Evolutionary conservation across 2,888 invertebrate species (phyloP).

Genomic region (Pseudanteris insignis): DNA sequence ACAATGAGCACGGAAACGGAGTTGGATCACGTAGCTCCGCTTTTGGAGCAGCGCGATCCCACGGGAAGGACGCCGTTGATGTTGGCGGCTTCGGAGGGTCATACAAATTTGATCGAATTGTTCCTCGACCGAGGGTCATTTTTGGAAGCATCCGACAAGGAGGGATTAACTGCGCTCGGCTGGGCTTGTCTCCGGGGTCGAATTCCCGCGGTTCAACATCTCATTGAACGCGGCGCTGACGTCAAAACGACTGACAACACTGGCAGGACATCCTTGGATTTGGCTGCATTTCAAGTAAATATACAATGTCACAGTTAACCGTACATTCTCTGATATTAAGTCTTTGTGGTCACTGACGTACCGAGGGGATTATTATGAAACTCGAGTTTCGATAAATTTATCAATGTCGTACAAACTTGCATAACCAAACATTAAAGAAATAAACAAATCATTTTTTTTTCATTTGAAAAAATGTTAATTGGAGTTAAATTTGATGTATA

Average conservation of each 20-base stretch:
- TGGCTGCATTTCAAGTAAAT: slow-evolving; percentile 78
- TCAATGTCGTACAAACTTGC: too few relatives aligned
- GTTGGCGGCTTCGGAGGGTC: slow-evolving; percentile 91
- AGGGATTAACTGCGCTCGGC: slow-evolving; percentile 88
- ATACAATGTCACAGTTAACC: too few relatives aligned
- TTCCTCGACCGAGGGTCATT: slow-evolving; percentile 85
- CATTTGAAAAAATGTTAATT: too few relatives aligned
- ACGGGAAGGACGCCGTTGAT: slow-evolving; percentile 86
- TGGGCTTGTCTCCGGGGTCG: slow-evolving; percentile 93
- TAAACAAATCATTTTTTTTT: too few relatives aligned
- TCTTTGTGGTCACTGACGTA: too few relatives aligned
- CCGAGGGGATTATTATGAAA: too few relatives aligned
- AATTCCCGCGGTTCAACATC: slow-evolving; percentile 74
- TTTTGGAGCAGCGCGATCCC: slow-evolving; percentile 75
- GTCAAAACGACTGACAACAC: slow-evolving; percentile 85
- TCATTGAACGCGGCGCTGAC: slow-evolving; percentile 85
- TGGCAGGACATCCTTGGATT: slow-evolving; percentile 90
- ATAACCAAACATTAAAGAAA: too few relatives aligned
- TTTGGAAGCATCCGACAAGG: slow-evolving; percentile 81
- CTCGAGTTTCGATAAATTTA: too few relatives aligned
- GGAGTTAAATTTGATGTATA: too few relatives aligned
- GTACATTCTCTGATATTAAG: too few relatives aligned
- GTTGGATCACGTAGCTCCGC: slow-evolving; percentile 56
- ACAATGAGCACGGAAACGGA: slow-evolving; percentile 50
- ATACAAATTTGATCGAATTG: slow-evolving; percentile 86